Conservation (phyloP, 2,888 invertebrate species). For the Parnassius glacialis region DNA sequence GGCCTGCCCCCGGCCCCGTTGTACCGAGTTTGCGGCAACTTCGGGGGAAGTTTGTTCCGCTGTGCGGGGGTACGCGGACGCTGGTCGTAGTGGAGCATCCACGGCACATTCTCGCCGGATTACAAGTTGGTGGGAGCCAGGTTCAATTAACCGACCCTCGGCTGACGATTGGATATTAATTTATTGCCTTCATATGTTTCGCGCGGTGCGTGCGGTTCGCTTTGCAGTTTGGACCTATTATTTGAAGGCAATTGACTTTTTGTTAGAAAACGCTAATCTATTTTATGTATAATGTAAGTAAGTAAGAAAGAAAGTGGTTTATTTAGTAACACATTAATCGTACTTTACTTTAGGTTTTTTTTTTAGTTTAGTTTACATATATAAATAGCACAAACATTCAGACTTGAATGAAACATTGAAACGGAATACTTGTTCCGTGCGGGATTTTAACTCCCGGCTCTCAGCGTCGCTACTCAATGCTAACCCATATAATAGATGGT, state of each 20-base stretch:
- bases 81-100: slow-evolving; percentile 28
- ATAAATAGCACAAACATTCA: no score
- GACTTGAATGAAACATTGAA: no score
- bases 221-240: neutral
- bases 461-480: no score
- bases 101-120: slow-evolving; percentile 41
- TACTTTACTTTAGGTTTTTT: no score
- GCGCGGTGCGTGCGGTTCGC: slow-evolving; percentile 26
- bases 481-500: no score
- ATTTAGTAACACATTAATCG: no score
- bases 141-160: slow-evolving; percentile 41
- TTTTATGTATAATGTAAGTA: no score
- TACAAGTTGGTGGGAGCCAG: slow-evolving; percentile 40
- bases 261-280: neutral
- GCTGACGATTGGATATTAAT: slow-evolving; percentile 39
- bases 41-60: slow-evolving; percentile 12
- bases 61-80: slow-evolving; percentile 16
- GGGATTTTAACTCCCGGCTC: no score
- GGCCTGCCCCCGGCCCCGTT: slow-evolving; percentile 24
- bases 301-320: no score
- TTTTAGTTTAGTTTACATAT: no score
- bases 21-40: neutral
- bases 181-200: slow-evolving; percentile 35
- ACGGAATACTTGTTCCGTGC: no score
- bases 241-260: neutral